Percentiles rank a stretch among this genome's conserved stretches.
Evolutionary conservation across 2,888 invertebrate species (phyloP).

Genomic region (Maniola hyperantus): DNA sequence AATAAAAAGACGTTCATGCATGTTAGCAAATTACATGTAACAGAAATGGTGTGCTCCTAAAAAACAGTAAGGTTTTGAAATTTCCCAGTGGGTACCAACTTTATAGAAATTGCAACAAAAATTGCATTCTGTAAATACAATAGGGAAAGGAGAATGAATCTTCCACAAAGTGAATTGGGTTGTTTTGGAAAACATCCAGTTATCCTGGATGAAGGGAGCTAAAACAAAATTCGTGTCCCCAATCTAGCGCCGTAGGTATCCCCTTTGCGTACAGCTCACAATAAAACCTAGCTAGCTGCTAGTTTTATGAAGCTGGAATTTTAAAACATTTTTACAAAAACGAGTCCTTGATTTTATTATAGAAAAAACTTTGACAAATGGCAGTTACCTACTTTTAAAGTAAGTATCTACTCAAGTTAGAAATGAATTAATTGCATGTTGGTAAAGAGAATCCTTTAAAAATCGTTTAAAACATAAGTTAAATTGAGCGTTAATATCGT

Average conservation of each 20-base stretch:
- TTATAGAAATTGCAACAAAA: background rate
- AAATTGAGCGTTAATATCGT: no score
- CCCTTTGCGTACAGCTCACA: constrained; percentile 24
- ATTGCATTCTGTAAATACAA: constrained; percentile 5
- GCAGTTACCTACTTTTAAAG: background rate
- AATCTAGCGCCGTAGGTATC: constrained; percentile 21
- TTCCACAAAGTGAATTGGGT: constrained; percentile 32
- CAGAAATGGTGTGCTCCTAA: no score
- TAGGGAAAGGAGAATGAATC: constrained; percentile 1
- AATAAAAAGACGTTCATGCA: no score
- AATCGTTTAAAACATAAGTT: no score
- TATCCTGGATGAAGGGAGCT: constrained; percentile 31
- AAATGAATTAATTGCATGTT: no score
- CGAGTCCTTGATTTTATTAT: background rate
- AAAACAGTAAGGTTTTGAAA: no score
- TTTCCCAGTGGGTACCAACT: background rate
- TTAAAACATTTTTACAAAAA: constrained; percentile 13
- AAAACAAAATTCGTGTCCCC: constrained; percentile 36
- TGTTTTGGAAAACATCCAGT: constrained; percentile 35
- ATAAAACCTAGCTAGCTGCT: constrained; percentile 26
- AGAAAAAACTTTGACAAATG: background rate
- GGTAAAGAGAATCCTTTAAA: no score
- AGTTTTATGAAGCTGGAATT: constrained; percentile 29
- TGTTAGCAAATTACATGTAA: no score
- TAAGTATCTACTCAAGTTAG: background rate